phyloP scores from a whole-genome alignment of 2,888 invertebrate genomes.

The Mimas tiliae region DNA sequence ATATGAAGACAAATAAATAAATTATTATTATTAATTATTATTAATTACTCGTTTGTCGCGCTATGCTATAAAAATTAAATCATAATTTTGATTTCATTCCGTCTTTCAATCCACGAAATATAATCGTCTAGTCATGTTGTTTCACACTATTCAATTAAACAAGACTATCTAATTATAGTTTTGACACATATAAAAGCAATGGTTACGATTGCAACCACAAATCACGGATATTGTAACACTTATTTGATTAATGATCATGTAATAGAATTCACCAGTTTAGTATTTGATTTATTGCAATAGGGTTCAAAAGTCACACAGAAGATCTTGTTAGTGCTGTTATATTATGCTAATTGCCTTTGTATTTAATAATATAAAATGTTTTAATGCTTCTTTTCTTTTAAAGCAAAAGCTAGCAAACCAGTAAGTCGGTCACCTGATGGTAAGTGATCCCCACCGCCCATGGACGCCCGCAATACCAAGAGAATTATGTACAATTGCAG shows the following conservation, averaged over 20 bases:
- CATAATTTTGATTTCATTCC: neutral
- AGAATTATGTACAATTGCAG: no score
- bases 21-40: no score
- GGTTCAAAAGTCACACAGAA: neutral
- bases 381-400: no score
- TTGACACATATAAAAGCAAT: conserved; percentile 1
- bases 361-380: conserved; percentile 1
- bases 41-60: no score
- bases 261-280: neutral
- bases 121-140: neutral
- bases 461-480: no score
- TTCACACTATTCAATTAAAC: neutral
- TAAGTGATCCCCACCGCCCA: no score
- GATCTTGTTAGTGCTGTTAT: neutral
- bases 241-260: neutral
- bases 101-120: no score
- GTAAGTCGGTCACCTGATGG: no score
- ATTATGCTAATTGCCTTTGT: neutral
- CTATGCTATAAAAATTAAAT: neutral
- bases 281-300: conserved; percentile 8
- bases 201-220: neutral
- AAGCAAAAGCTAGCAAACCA: no score
- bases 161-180: neutral
- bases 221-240: no score
- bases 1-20: no score